Evolutionary conservation across 2,113 vertebrate genomes (phyloP).

Genomic region (Peromyscus leucopus): DNA sequence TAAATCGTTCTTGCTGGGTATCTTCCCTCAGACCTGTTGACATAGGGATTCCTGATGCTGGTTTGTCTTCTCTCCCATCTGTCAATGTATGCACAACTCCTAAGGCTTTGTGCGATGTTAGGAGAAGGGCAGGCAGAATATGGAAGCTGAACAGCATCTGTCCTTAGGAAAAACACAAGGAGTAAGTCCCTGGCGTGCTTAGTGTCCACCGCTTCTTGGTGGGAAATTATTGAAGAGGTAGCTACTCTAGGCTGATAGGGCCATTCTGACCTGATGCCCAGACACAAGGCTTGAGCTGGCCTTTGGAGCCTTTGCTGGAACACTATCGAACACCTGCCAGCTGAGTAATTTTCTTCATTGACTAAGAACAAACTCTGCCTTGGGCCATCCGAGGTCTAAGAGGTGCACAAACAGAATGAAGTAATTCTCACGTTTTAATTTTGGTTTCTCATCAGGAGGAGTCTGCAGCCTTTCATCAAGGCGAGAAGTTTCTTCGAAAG

Average conservation of each 20-base stretch:
- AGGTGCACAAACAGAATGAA: background rate
- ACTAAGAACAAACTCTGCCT: slow-evolving; percentile 35
- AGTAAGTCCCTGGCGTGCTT: background rate
- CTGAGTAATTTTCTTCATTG: background rate
- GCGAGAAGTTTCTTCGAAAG: slow-evolving; percentile 81
- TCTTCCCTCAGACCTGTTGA: background rate
- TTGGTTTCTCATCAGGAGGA: slow-evolving; percentile 79
- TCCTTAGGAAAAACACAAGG: background rate
- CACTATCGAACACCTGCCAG: background rate
- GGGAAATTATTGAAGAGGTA: background rate
- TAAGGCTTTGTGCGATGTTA: background rate
- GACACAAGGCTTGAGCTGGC: background rate
- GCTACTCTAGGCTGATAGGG: background rate
- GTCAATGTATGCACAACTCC: background rate
- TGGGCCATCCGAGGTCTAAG: background rate
- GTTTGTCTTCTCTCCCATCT: background rate
- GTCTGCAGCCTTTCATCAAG: slow-evolving; percentile 58
- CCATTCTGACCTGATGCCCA: slow-evolving; percentile 14
- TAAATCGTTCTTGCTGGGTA: background rate
- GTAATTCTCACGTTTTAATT: slow-evolving; percentile 61
- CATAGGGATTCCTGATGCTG: background rate
- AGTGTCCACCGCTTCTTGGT: background rate
- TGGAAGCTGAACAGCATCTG: background rate
- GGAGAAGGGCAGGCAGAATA: slow-evolving; percentile 21
- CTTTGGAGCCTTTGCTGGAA: background rate